These are phyloP conservation scores for Xyrauchen texanus DNA, from an alignment of 2,113 vertebrate species.

Conservation along the genomic window DNA sequence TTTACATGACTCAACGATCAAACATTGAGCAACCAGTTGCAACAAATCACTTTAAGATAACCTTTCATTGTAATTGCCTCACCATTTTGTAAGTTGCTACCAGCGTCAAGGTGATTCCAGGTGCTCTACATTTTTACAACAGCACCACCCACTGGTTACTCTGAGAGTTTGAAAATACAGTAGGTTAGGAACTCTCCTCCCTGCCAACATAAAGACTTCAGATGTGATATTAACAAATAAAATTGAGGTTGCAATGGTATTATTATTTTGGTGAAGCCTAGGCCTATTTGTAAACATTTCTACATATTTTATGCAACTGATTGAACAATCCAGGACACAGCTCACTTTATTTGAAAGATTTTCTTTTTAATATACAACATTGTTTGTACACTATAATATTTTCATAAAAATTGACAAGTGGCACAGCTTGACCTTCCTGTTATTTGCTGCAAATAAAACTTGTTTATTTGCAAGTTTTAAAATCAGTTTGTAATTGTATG, in stretches of 20 bases:
- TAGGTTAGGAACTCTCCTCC: background rate
- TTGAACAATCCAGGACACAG: slow-evolving; percentile 65
- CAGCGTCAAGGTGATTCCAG: too few relatives aligned
- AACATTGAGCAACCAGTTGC: too few relatives aligned
- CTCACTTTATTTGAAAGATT: slow-evolving; percentile 76
- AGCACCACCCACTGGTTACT: slow-evolving; percentile 57
- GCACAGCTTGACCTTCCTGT: slow-evolving; percentile 65
- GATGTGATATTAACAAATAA: background rate
- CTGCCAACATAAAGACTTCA: background rate
- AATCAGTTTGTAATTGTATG: slow-evolving; percentile 57
- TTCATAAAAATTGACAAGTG: slow-evolving; percentile 82
- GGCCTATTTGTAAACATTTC: background rate
- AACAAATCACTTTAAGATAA: too few relatives aligned
- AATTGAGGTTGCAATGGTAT: background rate
- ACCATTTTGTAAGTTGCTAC: too few relatives aligned
- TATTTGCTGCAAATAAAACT: slow-evolving; percentile 66
- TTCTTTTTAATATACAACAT: slow-evolving; percentile 74
- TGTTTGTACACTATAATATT: slow-evolving; percentile 79
- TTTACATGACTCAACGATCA: too few relatives aligned
- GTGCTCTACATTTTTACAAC: slow-evolving; percentile 41
- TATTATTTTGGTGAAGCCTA: background rate
- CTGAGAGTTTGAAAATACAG: background rate
- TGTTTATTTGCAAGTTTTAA: too few relatives aligned
- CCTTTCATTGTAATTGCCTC: too few relatives aligned
- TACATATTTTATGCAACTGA: slow-evolving; percentile 21